Evolutionary conservation across 1,140 invertebrate species (phyloP).

Genomic region (Bombus sibiricus): DNA sequence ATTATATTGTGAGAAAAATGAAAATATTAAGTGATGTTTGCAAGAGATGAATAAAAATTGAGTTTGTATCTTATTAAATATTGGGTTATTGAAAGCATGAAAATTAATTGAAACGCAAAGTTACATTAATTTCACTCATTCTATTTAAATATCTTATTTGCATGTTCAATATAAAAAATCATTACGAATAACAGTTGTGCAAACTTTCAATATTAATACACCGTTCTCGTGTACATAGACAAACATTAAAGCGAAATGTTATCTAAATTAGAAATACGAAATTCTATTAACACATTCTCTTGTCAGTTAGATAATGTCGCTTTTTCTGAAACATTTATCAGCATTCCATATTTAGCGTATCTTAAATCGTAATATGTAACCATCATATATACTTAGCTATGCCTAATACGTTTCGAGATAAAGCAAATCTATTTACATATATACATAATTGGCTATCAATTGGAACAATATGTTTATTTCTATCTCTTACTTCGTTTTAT

Average conservation of each 20-base stretch:
- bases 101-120: no score
- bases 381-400: not conserved
- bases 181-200: not conserved
- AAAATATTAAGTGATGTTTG: no score
- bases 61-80: no score
- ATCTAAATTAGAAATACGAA: not conserved
- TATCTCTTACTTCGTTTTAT: not conserved
- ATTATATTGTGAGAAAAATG: no score
- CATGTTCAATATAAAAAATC: no score
- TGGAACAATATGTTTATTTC: not conserved
- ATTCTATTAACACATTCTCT: not conserved
- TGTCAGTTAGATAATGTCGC: not conserved
- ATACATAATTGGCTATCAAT: not conserved
- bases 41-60: no score
- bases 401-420: not conserved
- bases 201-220: no score
- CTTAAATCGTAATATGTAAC: not conserved
- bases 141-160: not conserved
- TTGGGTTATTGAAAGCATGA: no score
- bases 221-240: no score
- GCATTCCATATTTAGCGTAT: not conserved
- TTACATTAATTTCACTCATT: not conserved
- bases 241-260: no score
- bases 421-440: no score
- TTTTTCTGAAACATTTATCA: no score